Percentiles rank a stretch among this genome's conserved stretches.
Conservation (phyloP, 1,140 invertebrate species). For the Drosophila ogumai region DNA sequence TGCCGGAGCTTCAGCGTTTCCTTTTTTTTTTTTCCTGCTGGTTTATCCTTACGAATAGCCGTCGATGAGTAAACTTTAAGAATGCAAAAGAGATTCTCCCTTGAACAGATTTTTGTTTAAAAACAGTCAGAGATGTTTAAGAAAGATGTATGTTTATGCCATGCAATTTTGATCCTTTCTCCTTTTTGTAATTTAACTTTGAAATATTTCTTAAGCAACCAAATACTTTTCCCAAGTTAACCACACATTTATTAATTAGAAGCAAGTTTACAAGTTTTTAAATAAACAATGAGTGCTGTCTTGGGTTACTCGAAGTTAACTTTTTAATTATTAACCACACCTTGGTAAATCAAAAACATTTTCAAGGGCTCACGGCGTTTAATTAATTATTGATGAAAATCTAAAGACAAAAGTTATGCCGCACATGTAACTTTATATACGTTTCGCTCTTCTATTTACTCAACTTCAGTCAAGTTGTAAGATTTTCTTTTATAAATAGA, state of each 20-base stretch:
- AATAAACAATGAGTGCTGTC: conserved; percentile 8
- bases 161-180: no score
- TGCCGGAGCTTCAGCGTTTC: conserved; percentile 5
- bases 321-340: conserved; percentile 10
- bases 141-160: no score
- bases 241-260: neutral
- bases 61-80: conserved; percentile 19
- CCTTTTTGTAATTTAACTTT: no score
- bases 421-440: neutral
- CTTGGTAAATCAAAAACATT: neutral
- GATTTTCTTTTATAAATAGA: neutral
- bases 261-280: neutral
- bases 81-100: neutral
- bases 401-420: conserved; percentile 2
- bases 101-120: neutral
- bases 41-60: conserved; percentile 26
- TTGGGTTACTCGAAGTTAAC: neutral
- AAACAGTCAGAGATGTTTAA: neutral
- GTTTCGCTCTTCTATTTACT: neutral
- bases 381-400: conserved; percentile 2
- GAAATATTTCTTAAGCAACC: neutral
- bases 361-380: neutral
- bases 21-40: neutral
- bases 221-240: neutral
- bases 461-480: neutral